phyloP scores from a whole-genome alignment of 2,797 vertebrate species.

The Antennarius maculatus region DNA sequence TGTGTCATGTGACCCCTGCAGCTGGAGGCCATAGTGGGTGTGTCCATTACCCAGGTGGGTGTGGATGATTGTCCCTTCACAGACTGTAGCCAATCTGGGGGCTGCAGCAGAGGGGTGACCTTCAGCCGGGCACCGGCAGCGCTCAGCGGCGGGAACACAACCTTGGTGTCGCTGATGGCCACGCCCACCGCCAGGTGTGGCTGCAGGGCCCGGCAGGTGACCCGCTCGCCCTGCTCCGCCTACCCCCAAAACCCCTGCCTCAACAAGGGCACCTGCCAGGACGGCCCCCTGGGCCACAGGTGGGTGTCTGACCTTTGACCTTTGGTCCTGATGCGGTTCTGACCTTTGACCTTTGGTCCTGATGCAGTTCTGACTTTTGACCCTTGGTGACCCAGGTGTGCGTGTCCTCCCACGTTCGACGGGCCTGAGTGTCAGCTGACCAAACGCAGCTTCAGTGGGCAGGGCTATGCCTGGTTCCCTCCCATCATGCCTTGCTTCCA shows the following conservation, averaged over 20 bases:
- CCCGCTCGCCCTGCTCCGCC: conserved; percentile 82
- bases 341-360: no score
- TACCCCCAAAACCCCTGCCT: conserved; percentile 85
- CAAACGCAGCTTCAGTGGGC: conserved; percentile 86
- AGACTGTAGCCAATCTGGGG: conserved; percentile 80
- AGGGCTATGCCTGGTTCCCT: conserved; percentile 90
- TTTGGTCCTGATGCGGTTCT: no score
- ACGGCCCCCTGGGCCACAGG: conserved; percentile 88
- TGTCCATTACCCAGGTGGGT: conserved; percentile 84
- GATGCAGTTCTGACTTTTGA: no score
- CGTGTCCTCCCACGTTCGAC: conserved; percentile 85
- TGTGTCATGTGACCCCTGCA: conserved; percentile 46
- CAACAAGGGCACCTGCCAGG: conserved; percentile 86
- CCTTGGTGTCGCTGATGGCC: conserved; percentile 85
- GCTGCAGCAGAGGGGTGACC: conserved; percentile 81
- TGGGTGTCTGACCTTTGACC: conserved; percentile 40
- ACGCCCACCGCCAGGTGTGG: conserved; percentile 76
- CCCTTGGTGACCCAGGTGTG: conserved; percentile 76
- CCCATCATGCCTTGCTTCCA: conserved; percentile 87
- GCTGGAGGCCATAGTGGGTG: conserved; percentile 85
- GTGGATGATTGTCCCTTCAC: conserved; percentile 83
- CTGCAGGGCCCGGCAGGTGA: conserved; percentile 81
- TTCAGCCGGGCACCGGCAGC: conserved; percentile 79
- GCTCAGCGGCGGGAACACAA: conserved; percentile 77
- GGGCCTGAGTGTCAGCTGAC: conserved; percentile 92